phyloP scores from a whole-genome alignment of 2,888 invertebrate genomes.

The Blera fallax region DNA sequence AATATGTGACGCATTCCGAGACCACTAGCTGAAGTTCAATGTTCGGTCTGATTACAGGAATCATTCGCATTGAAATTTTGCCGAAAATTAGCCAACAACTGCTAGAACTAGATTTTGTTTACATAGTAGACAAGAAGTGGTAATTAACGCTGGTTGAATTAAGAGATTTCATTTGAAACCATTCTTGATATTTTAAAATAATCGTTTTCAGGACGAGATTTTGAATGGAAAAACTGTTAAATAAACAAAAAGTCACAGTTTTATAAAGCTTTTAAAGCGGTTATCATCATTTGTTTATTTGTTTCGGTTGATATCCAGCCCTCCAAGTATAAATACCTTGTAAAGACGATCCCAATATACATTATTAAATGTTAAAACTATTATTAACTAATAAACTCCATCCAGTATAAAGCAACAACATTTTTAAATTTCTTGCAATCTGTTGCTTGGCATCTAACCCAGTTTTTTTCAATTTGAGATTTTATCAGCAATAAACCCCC shows the following conservation, averaged over 20 bases:
- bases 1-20: not conserved
- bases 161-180: not conserved
- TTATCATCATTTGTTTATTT: no score
- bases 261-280: no score
- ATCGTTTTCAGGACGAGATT: not conserved
- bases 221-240: no score
- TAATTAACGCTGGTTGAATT: not conserved
- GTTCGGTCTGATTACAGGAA: not conserved
- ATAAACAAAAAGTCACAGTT: no score
- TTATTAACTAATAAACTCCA: not conserved
- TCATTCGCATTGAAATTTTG: not conserved
- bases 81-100: not conserved
- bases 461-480: not conserved
- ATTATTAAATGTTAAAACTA: not conserved
- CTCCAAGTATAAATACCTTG: no score
- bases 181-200: not conserved
- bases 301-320: no score
- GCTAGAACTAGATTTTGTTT: not conserved
- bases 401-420: no score
- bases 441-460: not conserved
- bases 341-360: no score
- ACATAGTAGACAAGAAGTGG: not conserved
- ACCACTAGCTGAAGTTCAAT: slow-evolving; percentile 19
- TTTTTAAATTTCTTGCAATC: no score
- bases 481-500: not conserved